Evolutionary conservation across 2,888 invertebrate species (phyloP), one percentile per base, ranked within the genome.

Genomic region (Apamea monoglypha): DNA sequence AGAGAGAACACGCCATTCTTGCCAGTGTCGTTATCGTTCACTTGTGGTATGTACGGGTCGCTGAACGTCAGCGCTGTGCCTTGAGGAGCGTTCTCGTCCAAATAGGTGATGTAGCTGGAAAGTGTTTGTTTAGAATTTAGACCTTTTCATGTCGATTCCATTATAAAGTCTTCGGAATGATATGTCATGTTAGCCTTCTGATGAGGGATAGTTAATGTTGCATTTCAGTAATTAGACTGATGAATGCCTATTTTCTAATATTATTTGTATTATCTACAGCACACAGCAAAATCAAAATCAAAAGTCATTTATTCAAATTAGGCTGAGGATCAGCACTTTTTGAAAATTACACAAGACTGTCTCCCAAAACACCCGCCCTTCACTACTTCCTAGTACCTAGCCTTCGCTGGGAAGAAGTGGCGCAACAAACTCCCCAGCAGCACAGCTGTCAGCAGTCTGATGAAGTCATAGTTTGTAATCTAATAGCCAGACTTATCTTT

Each of bases 1-100:
- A 99, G 95, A 0, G 98, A 98, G 92, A 99, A 98, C 14, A 98
- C 98, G 12, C 98, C 98, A 90, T 98, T 98, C 92, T 98, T 98
- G n/a, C 98, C 98, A 83, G 98, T 97, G 90, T 98, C 98, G 91
- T 98, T 98, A 92, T 98, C 98, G 85, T 97, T 98, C 14, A 98
- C 98, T 94, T 97, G 97, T 4, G 98, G 97, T 78, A 97, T 97
- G 93, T 98, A 98, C 0, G 98, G 98, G 88, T 98, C 98, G 82
- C 96, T 96, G 93, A 98, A 98, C 63, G 97, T 97, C 67, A 99
- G 94, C 5, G 98, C 97, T 8, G 98, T 98, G n/a, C 98, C 98
- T 93, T 98, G 98, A 44, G 98, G 98, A 21, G 98, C 97, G 93
- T 98, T 98, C 94, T 99, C 99, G 90, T 98, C 98, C 74, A 99